phyloP scores from a whole-genome alignment of 2,888 invertebrate species.

The Pandemis heparana region DNA sequence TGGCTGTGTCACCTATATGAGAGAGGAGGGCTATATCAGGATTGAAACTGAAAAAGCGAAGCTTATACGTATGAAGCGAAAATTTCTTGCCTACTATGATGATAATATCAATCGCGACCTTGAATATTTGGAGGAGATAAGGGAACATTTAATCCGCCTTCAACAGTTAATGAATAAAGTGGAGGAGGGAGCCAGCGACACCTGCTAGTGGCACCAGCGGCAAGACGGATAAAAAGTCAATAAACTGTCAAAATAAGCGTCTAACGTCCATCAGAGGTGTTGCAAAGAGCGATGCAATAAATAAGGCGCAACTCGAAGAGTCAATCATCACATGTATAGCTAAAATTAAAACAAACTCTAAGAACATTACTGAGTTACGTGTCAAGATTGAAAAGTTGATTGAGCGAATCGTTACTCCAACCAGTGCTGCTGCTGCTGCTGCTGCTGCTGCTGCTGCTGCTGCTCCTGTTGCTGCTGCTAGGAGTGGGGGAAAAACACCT shows the following conservation, averaged over 20 bases:
- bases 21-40: too few relatives aligned
- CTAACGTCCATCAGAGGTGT: neutral
- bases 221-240: neutral
- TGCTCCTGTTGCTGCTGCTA: too few relatives aligned
- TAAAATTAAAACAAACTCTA: neutral
- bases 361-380: neutral
- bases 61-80: too few relatives aligned
- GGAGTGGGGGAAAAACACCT: neutral
- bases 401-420: neutral
- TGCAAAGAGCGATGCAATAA: conserved; percentile 7
- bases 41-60: too few relatives aligned
- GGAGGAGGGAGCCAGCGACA: neutral
- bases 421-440: neutral
- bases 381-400: neutral
- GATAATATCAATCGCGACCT: too few relatives aligned
- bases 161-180: neutral
- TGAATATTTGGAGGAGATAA: too few relatives aligned
- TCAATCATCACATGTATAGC: neutral
- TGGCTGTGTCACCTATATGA: too few relatives aligned
- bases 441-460: too few relatives aligned
- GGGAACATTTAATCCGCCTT: too few relatives aligned
- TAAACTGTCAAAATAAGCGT: conserved; percentile 12
- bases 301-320: conserved; percentile 14
- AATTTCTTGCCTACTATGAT: too few relatives aligned
- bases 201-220: neutral